Conservation (phyloP, 2,888 invertebrate genomes). For the Pemphredon lugubris region DNA sequence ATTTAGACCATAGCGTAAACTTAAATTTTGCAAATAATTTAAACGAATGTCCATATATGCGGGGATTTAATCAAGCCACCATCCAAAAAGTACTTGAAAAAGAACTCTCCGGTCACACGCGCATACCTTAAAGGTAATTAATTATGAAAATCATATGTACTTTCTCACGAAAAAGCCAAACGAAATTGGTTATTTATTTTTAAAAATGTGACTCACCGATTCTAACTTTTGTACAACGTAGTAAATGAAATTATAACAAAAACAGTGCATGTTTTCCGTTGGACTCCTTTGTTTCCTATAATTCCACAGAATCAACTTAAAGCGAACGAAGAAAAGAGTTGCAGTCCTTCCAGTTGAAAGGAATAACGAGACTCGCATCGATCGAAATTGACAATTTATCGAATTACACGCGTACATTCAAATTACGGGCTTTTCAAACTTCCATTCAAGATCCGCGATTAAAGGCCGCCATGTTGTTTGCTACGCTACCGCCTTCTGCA, state of each 20-base stretch:
- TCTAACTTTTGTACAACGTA: constrained; percentile 11
- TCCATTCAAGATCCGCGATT: too few relatives aligned
- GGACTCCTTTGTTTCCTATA: too few relatives aligned
- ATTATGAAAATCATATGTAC: background rate
- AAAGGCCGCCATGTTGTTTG: constrained; percentile 48
- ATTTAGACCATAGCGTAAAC: background rate
- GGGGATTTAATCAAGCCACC: constrained; percentile 21
- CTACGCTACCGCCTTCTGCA: constrained; percentile 42
- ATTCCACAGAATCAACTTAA: too few relatives aligned
- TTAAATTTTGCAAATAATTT: constrained; percentile 5
- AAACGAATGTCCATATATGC: background rate
- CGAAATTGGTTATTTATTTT: background rate
- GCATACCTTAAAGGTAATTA: constrained; percentile 4
- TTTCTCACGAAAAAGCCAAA: background rate
- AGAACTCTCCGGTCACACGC: background rate
- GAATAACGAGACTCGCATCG: too few relatives aligned
- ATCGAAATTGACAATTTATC: too few relatives aligned
- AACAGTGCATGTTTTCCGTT: too few relatives aligned
- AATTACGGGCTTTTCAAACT: too few relatives aligned
- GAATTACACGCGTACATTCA: too few relatives aligned
- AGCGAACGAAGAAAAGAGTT: too few relatives aligned
- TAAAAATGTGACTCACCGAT: background rate
- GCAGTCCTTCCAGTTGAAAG: too few relatives aligned
- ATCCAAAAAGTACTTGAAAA: background rate
- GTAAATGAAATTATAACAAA: too few relatives aligned